Evolutionary conservation across 2,888 invertebrate species (phyloP).

Genomic region (Leptinotarsa tumamoca): DNA sequence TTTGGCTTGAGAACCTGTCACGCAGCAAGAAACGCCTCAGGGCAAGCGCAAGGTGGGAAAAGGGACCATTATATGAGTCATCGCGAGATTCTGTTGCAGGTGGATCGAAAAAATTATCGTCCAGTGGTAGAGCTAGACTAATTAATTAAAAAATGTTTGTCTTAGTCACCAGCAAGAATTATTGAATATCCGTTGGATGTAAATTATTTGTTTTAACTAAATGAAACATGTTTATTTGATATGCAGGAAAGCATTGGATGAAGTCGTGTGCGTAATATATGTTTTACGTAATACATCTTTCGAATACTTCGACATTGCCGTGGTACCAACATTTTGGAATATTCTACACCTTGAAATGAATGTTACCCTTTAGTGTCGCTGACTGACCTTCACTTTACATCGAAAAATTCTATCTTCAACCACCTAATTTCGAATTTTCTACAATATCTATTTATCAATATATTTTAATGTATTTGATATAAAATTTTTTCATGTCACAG

Average conservation of each 20-base stretch:
- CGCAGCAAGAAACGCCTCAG: conserved; percentile 27
- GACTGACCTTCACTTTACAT: too few species aligned
- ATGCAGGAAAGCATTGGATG: not conserved
- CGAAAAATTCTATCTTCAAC: too few species aligned
- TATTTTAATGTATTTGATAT: too few species aligned
- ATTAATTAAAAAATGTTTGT: conserved; percentile 1
- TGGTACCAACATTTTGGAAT: too few species aligned
- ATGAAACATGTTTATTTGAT: not conserved
- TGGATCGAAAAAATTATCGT: conserved; percentile 27
- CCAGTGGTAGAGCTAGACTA: conserved; percentile 13
- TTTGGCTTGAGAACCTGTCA: conserved; percentile 26
- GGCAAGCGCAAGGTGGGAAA: conserved; percentile 36
- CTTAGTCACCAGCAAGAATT: not conserved
- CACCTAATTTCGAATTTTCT: too few species aligned
- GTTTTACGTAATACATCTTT: not conserved
- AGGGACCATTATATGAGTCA: conserved; percentile 33
- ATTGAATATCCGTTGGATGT: not conserved
- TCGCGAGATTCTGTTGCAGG: conserved; percentile 36
- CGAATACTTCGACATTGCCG: too few species aligned
- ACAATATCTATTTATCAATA: too few species aligned
- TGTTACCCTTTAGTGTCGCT: too few species aligned
- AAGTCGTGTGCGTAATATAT: not conserved
- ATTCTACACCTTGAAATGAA: too few species aligned
- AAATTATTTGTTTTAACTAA: not conserved
- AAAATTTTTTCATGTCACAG: too few species aligned